Conservation (phyloP, 2,113 vertebrate species). For the Pteruthius melanotis region DNA sequence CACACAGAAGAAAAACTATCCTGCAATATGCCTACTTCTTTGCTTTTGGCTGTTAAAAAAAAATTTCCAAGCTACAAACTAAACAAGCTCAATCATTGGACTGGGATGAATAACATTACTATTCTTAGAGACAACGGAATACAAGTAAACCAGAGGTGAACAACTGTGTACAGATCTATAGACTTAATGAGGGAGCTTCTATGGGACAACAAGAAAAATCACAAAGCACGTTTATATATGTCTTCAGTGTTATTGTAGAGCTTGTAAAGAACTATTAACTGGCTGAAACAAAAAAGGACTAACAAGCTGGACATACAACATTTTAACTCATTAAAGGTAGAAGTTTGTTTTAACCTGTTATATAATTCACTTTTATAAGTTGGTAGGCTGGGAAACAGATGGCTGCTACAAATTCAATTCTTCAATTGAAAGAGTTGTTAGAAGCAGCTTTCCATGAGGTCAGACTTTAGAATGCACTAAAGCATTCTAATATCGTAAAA, state of each 20-base stretch:
- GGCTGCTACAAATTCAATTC: not conserved
- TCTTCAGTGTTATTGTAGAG: not conserved
- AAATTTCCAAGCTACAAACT: not conserved
- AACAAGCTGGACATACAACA: not conserved
- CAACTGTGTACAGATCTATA: not conserved
- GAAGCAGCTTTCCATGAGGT: not conserved
- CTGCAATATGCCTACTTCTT: not conserved
- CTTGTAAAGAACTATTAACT: not conserved
- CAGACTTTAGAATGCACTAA: not conserved
- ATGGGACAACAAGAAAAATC: not conserved
- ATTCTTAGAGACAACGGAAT: not conserved
- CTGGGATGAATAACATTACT: not conserved
- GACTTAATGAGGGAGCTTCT: not conserved
- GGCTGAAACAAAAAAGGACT: not conserved
- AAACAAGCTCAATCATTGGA: not conserved
- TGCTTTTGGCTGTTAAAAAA: not conserved
- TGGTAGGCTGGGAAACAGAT: not conserved
- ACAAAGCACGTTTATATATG: not conserved
- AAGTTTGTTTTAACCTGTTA: not conserved
- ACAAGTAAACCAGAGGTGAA: not conserved
- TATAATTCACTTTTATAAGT: not conserved
- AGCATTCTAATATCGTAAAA: not conserved
- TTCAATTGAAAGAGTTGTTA: not conserved
- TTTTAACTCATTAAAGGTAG: not conserved
- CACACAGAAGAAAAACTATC: not conserved